A percentile compares a stretch with the other conserved stretches of the same genome.
These are phyloP conservation scores for Tursiops truncatus DNA, from an alignment of 2,113 vertebrate genomes.

Conservation along the genomic window DNA sequence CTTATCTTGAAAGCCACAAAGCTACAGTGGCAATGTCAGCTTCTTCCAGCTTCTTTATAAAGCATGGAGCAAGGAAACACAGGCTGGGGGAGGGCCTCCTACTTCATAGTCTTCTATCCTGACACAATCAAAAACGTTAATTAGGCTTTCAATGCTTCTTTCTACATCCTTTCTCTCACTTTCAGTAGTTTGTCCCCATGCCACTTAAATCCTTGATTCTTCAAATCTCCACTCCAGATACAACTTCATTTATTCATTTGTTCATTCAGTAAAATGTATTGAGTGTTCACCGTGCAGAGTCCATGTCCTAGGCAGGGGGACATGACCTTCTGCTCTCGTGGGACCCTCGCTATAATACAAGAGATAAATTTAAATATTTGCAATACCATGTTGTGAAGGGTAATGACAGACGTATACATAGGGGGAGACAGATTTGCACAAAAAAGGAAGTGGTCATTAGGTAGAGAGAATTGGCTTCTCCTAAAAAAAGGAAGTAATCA, in stretches of 20 bases:
- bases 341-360: not conserved
- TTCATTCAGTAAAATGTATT: not conserved
- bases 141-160: not conserved
- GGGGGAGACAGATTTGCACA: not conserved
- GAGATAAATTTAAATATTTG: not conserved
- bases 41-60: slow-evolving; percentile 65
- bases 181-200: not conserved
- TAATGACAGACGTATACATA: not conserved
- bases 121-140: slow-evolving; percentile 69
- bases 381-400: not conserved
- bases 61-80: slow-evolving; percentile 60
- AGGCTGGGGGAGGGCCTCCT: slow-evolving; percentile 66
- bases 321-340: not conserved
- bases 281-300: not conserved
- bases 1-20: slow-evolving; percentile 72
- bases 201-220: not conserved
- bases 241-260: not conserved
- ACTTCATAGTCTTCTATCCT: slow-evolving; percentile 59
- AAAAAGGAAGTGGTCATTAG: not conserved
- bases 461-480: not conserved
- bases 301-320: not conserved
- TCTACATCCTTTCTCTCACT: not conserved
- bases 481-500: not conserved
- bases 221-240: not conserved
- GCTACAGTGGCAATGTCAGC: slow-evolving; percentile 38